Conservation (phyloP, 1,140 invertebrate genomes). For the Theocolax elegans region DNA sequence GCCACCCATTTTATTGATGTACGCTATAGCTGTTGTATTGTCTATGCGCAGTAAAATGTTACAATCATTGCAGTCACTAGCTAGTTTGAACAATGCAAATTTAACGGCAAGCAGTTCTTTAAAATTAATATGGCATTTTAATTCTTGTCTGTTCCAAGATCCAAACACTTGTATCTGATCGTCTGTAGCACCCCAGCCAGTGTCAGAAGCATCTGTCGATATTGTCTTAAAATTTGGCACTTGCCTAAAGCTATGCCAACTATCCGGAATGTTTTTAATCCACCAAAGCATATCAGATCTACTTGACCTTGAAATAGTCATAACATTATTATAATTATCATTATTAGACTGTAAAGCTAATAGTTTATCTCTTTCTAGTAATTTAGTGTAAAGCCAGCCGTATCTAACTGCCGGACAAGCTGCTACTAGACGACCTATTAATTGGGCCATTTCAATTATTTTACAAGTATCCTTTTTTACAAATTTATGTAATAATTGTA, state of each 20-base stretch:
- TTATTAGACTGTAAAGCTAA: constrained; percentile 10
- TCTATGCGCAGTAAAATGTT: constrained; percentile 46
- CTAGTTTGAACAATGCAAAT: constrained; percentile 51
- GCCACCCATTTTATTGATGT: constrained; percentile 48
- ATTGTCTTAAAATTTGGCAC: constrained; percentile 8
- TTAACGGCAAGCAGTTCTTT: constrained; percentile 54
- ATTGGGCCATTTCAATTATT: constrained; percentile 22
- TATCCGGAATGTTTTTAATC: constrained; percentile 24
- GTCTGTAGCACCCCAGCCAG: constrained; percentile 37
- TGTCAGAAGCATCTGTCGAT: constrained; percentile 38
- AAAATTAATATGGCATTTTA: constrained; percentile 54
- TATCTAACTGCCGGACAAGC: constrained; percentile 24
- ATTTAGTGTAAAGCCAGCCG: constrained; percentile 26
- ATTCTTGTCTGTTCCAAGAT: constrained; percentile 21
- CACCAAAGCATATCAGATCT: constrained; percentile 35
- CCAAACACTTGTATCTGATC: constrained; percentile 21
- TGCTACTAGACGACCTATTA: constrained; percentile 21
- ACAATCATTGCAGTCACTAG: constrained; percentile 35
- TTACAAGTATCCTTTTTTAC: constrained; percentile 3
- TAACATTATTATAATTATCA: constrained; percentile 32
- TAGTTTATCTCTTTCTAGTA: constrained; percentile 28
- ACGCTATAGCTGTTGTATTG: constrained; percentile 48
- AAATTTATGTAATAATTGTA: neutral
- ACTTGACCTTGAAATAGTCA: constrained; percentile 15
- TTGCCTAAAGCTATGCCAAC: constrained; percentile 17